phyloP scores from a whole-genome alignment of 2,113 vertebrate genomes.

The Octodon degus region DNA sequence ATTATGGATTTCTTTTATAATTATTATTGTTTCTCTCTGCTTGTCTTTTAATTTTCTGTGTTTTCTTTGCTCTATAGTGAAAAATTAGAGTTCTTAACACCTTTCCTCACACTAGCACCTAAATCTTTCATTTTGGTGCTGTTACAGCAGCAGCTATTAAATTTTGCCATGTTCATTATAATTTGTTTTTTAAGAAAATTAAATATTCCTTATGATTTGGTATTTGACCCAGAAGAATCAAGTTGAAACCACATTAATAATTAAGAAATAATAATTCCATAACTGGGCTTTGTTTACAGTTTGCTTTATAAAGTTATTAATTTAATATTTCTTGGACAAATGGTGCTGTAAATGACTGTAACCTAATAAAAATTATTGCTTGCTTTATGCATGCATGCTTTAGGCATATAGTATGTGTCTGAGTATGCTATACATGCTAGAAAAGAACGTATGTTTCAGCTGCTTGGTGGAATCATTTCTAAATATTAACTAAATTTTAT shows the following conservation, averaged over 20 bases:
- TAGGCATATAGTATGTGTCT: no score
- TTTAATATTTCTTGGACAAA: background rate
- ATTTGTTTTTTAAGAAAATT: background rate
- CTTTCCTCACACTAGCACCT: background rate
- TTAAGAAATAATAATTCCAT: background rate
- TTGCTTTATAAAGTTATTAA: background rate
- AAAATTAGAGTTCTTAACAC: background rate
- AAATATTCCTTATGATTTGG: background rate
- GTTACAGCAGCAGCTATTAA: background rate
- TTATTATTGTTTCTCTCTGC: background rate
- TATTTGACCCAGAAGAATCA: background rate
- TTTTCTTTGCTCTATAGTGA: background rate
- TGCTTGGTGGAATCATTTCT: background rate
- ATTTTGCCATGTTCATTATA: background rate
- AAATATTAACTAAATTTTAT: background rate
- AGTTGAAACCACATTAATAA: background rate
- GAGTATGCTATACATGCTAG: background rate
- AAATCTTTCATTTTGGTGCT: background rate
- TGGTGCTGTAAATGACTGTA: background rate
- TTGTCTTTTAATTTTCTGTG: background rate
- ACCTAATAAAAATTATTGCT: background rate
- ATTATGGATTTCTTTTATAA: background rate
- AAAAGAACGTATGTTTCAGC: background rate
- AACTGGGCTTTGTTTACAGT: background rate
- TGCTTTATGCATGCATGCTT: no score